Conservation (phyloP, 2,113 vertebrate genomes). For the Pelmatolapia mariae region DNA sequence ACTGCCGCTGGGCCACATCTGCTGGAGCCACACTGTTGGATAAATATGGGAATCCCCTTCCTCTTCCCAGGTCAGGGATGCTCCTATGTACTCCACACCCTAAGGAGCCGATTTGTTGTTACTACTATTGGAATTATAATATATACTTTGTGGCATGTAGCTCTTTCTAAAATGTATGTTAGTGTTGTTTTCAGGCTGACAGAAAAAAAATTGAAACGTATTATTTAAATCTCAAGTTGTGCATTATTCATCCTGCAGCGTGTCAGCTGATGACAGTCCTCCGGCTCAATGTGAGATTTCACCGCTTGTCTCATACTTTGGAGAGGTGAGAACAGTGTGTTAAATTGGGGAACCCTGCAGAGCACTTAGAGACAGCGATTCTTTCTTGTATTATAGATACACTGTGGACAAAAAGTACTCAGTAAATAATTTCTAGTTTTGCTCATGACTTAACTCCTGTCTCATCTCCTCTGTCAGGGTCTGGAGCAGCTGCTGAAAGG, state of each 20-base stretch:
- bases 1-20: constrained; percentile 81
- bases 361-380: background rate
- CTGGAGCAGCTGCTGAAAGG: constrained; percentile 77
- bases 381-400: background rate
- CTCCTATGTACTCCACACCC: background rate
- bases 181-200: background rate
- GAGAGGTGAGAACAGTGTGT: constrained; percentile 80
- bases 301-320: constrained; percentile 86
- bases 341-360: background rate
- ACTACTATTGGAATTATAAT: background rate
- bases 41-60: constrained; percentile 53
- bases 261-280: constrained; percentile 47
- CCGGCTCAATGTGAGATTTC: constrained; percentile 86
- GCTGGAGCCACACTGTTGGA: constrained; percentile 79
- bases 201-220: background rate
- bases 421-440: background rate
- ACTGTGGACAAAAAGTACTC: background rate
- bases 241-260: constrained; percentile 41
- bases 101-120: background rate
- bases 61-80: constrained; percentile 55
- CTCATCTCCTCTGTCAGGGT: constrained; percentile 68
- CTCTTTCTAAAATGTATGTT: background rate
- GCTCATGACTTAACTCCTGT: background rate
- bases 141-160: background rate
- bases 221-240: background rate